Conservation (phyloP, 2,113 vertebrate species). For the Pteropus alecto region DNA sequence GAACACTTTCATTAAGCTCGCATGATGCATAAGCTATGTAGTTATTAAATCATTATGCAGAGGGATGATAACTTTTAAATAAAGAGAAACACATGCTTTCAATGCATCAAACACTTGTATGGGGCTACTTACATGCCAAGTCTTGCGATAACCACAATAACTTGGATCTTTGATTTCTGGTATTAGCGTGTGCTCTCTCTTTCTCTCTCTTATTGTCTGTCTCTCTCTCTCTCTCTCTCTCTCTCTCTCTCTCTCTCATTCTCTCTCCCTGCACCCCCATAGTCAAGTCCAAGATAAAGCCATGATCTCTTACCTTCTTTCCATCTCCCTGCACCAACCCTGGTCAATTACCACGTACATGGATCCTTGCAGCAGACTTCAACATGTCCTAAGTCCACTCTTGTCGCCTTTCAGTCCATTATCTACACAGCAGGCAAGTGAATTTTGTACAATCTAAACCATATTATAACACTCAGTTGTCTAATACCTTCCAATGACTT, state of each 20-base stretch:
- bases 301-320: neutral
- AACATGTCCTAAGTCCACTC: neutral
- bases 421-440: neutral
- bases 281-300: neutral
- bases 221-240: neutral
- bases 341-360: neutral
- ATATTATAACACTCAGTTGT: neutral
- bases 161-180: constrained; percentile 35
- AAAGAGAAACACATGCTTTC: constrained; percentile 62
- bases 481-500: neutral
- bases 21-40: constrained; percentile 37
- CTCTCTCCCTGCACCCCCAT: neutral
- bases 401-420: neutral
- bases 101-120: constrained; percentile 41
- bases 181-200: neutral
- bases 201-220: neutral
- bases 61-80: constrained; percentile 59
- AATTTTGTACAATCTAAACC: neutral
- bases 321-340: neutral
- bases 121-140: constrained; percentile 38
- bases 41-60: constrained; percentile 61
- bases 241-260: neutral
- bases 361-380: neutral
- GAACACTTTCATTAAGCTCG: constrained; percentile 61
- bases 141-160: neutral